These are phyloP conservation scores for Sceliomorpha sp. DNA, from an alignment of 2,888 invertebrate genomes.

Conservation along the genomic window DNA sequence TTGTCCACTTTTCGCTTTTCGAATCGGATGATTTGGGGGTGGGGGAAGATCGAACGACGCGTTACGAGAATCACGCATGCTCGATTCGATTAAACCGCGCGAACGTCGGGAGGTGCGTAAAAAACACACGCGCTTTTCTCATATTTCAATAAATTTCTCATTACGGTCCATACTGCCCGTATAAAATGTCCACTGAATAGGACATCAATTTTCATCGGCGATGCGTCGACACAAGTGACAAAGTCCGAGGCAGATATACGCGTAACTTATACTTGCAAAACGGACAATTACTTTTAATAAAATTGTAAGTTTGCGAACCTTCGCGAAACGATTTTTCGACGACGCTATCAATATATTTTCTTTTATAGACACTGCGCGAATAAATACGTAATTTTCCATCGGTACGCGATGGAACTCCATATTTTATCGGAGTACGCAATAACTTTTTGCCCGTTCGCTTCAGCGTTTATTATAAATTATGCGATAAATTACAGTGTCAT, in stretches of 20 bases:
- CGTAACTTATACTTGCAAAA: conserved; percentile 21
- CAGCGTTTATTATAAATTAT: conserved; percentile 41
- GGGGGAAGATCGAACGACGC: neutral
- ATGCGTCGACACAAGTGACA: conserved; percentile 18
- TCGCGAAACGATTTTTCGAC: conserved; percentile 19
- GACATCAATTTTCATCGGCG: conserved; percentile 33
- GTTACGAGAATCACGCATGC: conserved; percentile 2
- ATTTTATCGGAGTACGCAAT: conserved; percentile 18
- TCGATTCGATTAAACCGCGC: neutral
- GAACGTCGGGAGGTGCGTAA: neutral
- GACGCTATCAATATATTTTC: conserved; percentile 9
- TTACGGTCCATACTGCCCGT: conserved; percentile 21
- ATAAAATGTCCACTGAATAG: conserved; percentile 28
- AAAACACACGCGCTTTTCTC: conserved; percentile 5
- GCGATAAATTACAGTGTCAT: conserved; percentile 38
- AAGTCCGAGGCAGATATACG: conserved; percentile 22
- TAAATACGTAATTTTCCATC: conserved; percentile 34
- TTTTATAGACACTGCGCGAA: conserved; percentile 23
- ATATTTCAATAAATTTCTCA: conserved; percentile 35
- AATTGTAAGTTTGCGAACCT: conserved; percentile 17
- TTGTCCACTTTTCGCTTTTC: neutral
- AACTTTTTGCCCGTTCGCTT: conserved; percentile 13
- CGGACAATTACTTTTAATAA: conserved; percentile 36
- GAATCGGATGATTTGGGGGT: no score
- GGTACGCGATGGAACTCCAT: conserved; percentile 26